Evolutionary conservation across 2,797 vertebrate genomes (phyloP).

Genomic region (Percopsis omiscomaycus): DNA sequence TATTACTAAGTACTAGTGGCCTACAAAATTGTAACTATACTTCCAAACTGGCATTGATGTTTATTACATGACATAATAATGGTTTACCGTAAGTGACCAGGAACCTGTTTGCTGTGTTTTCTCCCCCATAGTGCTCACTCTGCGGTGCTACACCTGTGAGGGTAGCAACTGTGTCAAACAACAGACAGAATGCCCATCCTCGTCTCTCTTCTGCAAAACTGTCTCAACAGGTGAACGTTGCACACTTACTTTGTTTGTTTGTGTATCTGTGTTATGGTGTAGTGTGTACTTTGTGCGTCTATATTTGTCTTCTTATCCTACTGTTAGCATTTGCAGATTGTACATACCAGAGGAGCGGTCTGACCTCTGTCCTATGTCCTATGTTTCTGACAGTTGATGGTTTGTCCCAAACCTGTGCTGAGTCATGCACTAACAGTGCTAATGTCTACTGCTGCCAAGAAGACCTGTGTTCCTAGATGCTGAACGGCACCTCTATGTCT

Average conservation of each 20-base stretch:
- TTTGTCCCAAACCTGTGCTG: constrained; percentile 45
- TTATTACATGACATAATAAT: background rate
- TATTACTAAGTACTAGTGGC: no score
- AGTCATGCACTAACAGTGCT: constrained; percentile 28
- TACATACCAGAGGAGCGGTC: background rate
- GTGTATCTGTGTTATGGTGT: background rate
- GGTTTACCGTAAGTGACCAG: background rate
- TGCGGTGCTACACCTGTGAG: constrained; percentile 57
- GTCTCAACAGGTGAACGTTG: constrained; percentile 13
- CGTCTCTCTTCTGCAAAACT: constrained; percentile 49
- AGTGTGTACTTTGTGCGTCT: background rate
- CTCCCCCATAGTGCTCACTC: constrained; percentile 47
- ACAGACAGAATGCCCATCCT: background rate
- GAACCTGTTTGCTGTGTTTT: constrained; percentile 5
- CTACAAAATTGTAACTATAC: background rate
- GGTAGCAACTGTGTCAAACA: constrained; percentile 41
- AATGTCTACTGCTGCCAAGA: constrained; percentile 37
- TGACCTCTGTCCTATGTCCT: background rate
- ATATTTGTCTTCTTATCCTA: no score
- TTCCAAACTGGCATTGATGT: background rate
- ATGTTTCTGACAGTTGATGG: constrained; percentile 12
- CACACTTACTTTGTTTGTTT: background rate
- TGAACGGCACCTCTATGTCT: no score
- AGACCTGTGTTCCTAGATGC: constrained; percentile 34
- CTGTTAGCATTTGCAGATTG: background rate